Evolutionary conservation across 35 echinoderm and acorn worm species (phyloP).

Genomic region (Apostichopus californicus): DNA sequence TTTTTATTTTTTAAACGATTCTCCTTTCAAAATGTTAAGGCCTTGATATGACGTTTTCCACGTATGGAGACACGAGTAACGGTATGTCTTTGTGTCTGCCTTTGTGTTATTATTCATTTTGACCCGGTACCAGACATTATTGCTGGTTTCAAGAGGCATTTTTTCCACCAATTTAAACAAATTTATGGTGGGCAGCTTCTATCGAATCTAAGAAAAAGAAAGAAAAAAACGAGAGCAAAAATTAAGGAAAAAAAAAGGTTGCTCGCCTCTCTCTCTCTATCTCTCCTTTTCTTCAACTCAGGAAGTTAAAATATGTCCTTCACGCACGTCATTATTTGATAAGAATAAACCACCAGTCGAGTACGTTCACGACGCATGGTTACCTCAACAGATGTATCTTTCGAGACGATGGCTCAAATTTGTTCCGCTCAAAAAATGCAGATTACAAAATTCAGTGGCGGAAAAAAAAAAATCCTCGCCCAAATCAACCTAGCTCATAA

Average conservation of each 20-base stretch:
- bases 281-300: neutral
- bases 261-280: neutral
- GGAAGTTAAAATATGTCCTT: neutral
- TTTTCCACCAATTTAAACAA: neutral
- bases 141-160: conserved; percentile 1
- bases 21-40: no score
- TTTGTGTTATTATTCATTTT: no score
- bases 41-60: no score
- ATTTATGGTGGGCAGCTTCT: neutral
- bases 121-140: neutral
- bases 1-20: no score
- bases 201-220: neutral
- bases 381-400: conserved; percentile 21
- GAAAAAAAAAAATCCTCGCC: neutral
- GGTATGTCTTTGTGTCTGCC: no score
- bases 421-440: conserved; percentile 1
- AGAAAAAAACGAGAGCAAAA: neutral
- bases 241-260: neutral
- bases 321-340: neutral
- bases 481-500: neutral
- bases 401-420: neutral
- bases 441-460: conserved; percentile 9
- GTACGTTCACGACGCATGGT: conserved; percentile 15
- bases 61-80: no score
- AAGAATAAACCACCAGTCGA: conserved; percentile 2